These are phyloP conservation scores for Ornithoptera alexandrae DNA, from an alignment of 2,888 invertebrate genomes.

Conservation along the genomic window DNA sequence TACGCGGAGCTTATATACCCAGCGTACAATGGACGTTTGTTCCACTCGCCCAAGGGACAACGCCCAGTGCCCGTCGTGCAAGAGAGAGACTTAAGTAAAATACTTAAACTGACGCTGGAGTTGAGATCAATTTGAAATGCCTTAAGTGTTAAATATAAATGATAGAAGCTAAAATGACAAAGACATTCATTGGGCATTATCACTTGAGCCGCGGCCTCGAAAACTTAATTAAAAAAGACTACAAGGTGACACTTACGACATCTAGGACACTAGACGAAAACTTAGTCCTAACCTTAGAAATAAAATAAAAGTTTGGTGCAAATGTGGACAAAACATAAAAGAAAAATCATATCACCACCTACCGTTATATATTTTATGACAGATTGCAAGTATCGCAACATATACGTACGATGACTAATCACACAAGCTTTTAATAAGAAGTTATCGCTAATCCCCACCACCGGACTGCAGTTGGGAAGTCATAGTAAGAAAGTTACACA, in stretches of 20 bases:
- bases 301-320: conserved; percentile 70
- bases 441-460: conserved; percentile 36
- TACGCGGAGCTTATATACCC: conserved; percentile 79
- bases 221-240: conserved; percentile 73
- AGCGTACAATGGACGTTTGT: conserved; percentile 79
- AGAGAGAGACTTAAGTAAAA: conserved; percentile 35
- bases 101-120: conserved; percentile 35
- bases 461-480: conserved; percentile 26
- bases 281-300: conserved; percentile 71
- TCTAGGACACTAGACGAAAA: conserved; percentile 75
- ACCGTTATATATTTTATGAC: conserved; percentile 60
- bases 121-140: conserved; percentile 34
- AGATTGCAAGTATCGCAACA: conserved; percentile 68
- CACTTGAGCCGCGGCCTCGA: conserved; percentile 62
- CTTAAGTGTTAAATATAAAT: conserved; percentile 33
- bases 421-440: conserved; percentile 69
- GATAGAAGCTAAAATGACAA: conserved; percentile 35
- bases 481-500: conserved; percentile 47
- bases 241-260: conserved; percentile 75
- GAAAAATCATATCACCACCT: conserved; percentile 53
- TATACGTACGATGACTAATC: conserved; percentile 67
- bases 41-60: conserved; percentile 59
- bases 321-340: conserved; percentile 57
- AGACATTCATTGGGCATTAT: conserved; percentile 46
- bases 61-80: conserved; percentile 40